Conservation (phyloP, 2,888 invertebrate species). For the Nineta flava region DNA sequence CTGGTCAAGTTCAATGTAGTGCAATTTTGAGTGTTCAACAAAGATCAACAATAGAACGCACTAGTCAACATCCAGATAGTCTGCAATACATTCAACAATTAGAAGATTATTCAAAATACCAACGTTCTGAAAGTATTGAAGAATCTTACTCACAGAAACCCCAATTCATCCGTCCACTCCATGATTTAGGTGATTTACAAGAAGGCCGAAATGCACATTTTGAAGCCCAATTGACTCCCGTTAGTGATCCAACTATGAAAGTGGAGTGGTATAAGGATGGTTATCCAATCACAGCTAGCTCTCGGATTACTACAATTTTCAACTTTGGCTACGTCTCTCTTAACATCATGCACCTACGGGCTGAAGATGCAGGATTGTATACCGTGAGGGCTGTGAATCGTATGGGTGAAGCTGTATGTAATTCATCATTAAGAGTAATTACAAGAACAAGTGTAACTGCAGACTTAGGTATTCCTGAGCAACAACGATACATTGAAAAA, state of each 20-base stretch:
- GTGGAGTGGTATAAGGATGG: constrained; percentile 95
- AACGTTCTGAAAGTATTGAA: constrained; percentile 70
- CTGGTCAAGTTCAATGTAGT: constrained; percentile 75
- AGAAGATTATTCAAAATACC: constrained; percentile 79
- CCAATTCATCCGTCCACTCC: constrained; percentile 74
- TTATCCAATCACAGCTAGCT: constrained; percentile 87
- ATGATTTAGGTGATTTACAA: constrained; percentile 70
- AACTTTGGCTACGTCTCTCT: constrained; percentile 99
- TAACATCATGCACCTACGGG: constrained; percentile 95
- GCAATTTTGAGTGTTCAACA: constrained; percentile 67
- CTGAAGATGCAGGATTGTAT: constrained; percentile 94
- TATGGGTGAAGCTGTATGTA: constrained; percentile 78
- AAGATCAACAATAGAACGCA: constrained; percentile 69
- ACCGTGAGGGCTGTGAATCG: constrained; percentile 83
- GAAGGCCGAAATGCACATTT: constrained; percentile 88
- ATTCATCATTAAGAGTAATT: constrained; percentile 58
- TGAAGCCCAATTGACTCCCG: constrained; percentile 82
- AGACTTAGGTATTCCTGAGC: constrained; percentile 79
- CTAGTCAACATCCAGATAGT: constrained; percentile 82
- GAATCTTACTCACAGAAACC: constrained; percentile 68
- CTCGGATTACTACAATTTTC: constrained; percentile 92
- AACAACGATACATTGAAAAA: constrained; percentile 80
- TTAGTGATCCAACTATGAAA: constrained; percentile 85
- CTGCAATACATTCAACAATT: constrained; percentile 79
- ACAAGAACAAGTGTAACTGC: constrained; percentile 64